phyloP scores from a whole-genome alignment of 2,888 invertebrate species.

The Hypomecis punctinalis region DNA sequence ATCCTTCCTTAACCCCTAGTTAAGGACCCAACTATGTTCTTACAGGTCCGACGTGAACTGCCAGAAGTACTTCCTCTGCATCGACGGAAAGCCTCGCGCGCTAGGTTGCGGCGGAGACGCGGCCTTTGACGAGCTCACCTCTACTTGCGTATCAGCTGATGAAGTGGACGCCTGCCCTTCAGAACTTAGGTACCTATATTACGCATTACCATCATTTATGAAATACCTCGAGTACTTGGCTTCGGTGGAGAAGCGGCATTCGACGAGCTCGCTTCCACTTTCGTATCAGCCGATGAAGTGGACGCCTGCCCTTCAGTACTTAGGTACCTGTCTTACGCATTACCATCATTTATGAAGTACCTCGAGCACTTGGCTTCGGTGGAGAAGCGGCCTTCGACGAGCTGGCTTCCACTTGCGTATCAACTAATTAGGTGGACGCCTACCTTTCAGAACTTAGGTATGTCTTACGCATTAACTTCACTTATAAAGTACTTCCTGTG shows the following conservation, averaged over 20 bases:
- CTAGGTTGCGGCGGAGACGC: slow-evolving; percentile 90
- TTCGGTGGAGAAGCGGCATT: slow-evolving; percentile 92
- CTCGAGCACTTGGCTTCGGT: slow-evolving; percentile 92
- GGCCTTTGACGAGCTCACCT: slow-evolving; percentile 90
- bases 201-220: neutral
- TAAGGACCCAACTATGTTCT: slow-evolving; percentile 20
- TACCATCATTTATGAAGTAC: neutral
- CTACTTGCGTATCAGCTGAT: slow-evolving; percentile 90
- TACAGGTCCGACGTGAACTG: slow-evolving; percentile 87
- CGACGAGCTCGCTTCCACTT: slow-evolving; percentile 89
- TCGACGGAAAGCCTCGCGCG: slow-evolving; percentile 89
- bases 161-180: slow-evolving; percentile 90
- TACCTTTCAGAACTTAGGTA: slow-evolving; percentile 83
- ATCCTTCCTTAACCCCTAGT: too few relatives aligned
- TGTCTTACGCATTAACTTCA: neutral
- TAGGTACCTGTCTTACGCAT: slow-evolving; percentile 31
- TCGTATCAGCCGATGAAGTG: slow-evolving; percentile 92
- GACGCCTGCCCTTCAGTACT: slow-evolving; percentile 87
- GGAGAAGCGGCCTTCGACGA: slow-evolving; percentile 92
- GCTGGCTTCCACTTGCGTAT: slow-evolving; percentile 89
- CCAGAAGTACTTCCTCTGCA: slow-evolving; percentile 92
- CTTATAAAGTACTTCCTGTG: slow-evolving; percentile 84
- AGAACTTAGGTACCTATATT: slow-evolving; percentile 54
- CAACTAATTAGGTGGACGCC: slow-evolving; percentile 90
- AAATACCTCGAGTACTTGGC: slow-evolving; percentile 85